Conservation (phyloP, 2,797 vertebrate genomes). For the Cheirogaleus major region DNA sequence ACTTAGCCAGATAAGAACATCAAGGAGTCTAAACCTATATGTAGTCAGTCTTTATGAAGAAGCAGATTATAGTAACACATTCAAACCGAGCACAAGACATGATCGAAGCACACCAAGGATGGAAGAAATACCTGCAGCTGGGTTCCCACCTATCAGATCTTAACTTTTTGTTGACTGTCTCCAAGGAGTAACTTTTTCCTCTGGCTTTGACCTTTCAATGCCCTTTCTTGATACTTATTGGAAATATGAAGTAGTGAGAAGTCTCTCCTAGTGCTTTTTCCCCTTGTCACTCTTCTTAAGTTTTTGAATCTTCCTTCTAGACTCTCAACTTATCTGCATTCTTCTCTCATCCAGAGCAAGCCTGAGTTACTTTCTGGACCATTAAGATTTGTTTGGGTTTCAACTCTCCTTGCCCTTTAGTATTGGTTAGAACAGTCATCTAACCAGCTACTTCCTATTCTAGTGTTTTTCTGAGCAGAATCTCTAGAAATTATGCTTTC, state of each 20-base stretch:
- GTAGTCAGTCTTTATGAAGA: not conserved
- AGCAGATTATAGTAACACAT: not conserved
- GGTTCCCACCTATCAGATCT: not conserved
- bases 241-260: not conserved
- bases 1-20: not conserved
- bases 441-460: not conserved
- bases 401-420: not conserved
- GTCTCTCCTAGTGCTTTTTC: not conserved
- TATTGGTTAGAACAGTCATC: not conserved
- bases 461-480: not conserved
- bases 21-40: not conserved
- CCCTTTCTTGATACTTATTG: not conserved
- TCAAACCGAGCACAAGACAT: not conserved
- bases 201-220: not conserved
- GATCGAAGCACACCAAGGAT: not conserved
- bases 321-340: not conserved
- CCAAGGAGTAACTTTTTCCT: not conserved
- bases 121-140: not conserved
- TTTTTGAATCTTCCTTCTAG: not conserved
- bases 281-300: not conserved
- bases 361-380: not conserved
- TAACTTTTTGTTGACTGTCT: not conserved
- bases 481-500: conserved; percentile 28
- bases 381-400: not conserved
- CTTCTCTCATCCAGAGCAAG: not conserved